Evolutionary conservation across 2,113 vertebrate species (phyloP).

Genomic region (Cichladusa arquata): DNA sequence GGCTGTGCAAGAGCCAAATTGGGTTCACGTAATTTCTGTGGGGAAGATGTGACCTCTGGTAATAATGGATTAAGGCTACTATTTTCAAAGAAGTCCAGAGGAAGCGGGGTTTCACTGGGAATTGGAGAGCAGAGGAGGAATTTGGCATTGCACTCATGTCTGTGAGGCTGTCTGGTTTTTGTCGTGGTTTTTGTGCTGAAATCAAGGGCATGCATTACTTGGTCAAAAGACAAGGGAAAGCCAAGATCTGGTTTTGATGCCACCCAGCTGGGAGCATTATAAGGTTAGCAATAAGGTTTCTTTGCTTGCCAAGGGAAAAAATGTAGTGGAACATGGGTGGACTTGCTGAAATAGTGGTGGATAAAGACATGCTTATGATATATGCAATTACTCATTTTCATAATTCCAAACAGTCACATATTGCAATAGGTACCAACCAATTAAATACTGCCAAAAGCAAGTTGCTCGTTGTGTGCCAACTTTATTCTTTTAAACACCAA

Average conservation of each 20-base stretch:
- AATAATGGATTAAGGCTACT: not conserved
- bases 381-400: not conserved
- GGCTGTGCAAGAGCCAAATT: not conserved
- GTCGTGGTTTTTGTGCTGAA: not conserved
- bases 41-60: constrained; percentile 6
- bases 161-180: constrained; percentile 7
- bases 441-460: not conserved
- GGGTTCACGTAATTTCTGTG: not conserved
- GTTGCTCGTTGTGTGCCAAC: not conserved
- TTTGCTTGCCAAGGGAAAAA: not conserved
- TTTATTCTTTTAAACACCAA: not conserved
- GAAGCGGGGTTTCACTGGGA: not conserved
- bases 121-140: not conserved
- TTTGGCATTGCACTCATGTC: not conserved
- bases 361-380: not conserved
- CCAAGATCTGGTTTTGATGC: not conserved
- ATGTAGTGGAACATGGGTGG: not conserved
- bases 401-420: not conserved
- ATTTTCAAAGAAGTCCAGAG: not conserved
- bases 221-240: not conserved
- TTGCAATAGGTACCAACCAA: not conserved
- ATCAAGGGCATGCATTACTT: not conserved
- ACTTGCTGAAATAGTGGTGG: not conserved
- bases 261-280: not conserved
- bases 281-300: not conserved